Conservation (phyloP, 2,797 vertebrate genomes). For the Nothura maculosa region DNA sequence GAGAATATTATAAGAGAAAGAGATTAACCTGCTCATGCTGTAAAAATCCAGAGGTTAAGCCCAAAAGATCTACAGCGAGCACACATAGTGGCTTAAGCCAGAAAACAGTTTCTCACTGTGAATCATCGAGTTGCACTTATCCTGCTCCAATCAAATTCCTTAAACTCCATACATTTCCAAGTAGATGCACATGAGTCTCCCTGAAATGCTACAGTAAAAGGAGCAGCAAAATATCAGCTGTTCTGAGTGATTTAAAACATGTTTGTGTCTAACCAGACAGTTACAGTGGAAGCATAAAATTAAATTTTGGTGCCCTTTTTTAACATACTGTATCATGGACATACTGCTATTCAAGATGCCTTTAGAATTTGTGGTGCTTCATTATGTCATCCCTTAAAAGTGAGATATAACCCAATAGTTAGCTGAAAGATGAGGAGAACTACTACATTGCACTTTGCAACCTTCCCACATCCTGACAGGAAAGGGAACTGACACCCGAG, state of each 20-base stretch:
- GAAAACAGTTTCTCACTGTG: background rate
- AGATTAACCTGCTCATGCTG: slow-evolving; percentile 1
- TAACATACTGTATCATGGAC: background rate
- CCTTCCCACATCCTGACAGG: slow-evolving; percentile 64
- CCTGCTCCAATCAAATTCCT: slow-evolving; percentile 4
- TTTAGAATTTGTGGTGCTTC: slow-evolving; percentile 15
- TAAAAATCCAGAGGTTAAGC: slow-evolving; percentile 40
- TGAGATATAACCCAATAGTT: slow-evolving; percentile 48
- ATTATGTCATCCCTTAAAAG: slow-evolving; percentile 37
- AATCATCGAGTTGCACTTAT: background rate
- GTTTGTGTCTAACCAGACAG: background rate
- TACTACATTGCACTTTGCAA: background rate
- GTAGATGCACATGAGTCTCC: background rate
- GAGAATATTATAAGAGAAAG: background rate
- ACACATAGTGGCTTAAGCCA: background rate
- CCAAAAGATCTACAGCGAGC: background rate
- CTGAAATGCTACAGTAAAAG: background rate
- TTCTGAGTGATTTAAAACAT: background rate
- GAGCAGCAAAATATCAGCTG: background rate
- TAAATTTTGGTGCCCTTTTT: background rate
- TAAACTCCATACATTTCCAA: background rate
- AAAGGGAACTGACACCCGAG: slow-evolving; percentile 55
- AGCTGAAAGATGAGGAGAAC: slow-evolving; percentile 62
- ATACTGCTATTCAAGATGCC: background rate
- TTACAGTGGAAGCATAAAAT: fast-evolving